Percentiles rank a stretch among this genome's conserved stretches.
Conservation (phyloP, 2,888 invertebrate genomes). For the Ormyrus labotus region DNA sequence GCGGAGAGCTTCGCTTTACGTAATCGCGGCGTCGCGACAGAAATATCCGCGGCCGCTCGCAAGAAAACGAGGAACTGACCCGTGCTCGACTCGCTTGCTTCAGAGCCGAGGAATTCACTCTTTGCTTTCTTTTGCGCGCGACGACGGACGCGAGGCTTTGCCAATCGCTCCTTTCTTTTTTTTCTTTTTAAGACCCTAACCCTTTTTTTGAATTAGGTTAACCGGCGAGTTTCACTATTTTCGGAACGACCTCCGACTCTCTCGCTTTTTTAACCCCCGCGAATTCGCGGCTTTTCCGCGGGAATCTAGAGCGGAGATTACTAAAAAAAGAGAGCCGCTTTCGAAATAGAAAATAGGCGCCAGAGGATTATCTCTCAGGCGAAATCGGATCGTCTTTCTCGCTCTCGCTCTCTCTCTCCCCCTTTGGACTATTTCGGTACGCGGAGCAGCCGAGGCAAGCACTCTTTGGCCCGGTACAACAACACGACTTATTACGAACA, state of each 20-base stretch:
- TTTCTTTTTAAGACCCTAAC: constrained; percentile 40
- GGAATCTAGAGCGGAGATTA: background rate
- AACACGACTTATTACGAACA: constrained; percentile 55
- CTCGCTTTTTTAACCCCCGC: background rate
- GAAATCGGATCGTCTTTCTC: constrained; percentile 37
- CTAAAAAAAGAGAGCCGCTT: constrained; percentile 35
- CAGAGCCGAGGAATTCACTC: constrained; percentile 33
- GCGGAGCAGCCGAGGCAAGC: constrained; percentile 64
- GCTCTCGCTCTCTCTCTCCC: constrained; percentile 7
- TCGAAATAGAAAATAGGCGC: constrained; percentile 38
- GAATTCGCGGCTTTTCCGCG: background rate
- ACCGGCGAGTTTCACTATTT: constrained; percentile 36
- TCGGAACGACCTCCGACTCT: constrained; percentile 25
- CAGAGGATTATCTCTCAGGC: constrained; percentile 37
- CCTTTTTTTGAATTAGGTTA: constrained; percentile 51
- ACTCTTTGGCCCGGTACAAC: constrained; percentile 48
- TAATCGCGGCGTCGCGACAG: constrained; percentile 63
- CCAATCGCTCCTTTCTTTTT: constrained; percentile 21
- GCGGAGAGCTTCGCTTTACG: constrained; percentile 62
- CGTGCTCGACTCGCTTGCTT: background rate
- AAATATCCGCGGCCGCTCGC: constrained; percentile 63
- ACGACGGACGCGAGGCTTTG: constrained; percentile 44
- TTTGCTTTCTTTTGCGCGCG: constrained; percentile 33
- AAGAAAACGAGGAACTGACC: constrained; percentile 54
- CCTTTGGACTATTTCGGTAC: constrained; percentile 67